Evolutionary conservation across 2,888 invertebrate genomes (phyloP), one percentile per base, ranked within the genome.

Genomic region (Masnerella sp.): DNA sequence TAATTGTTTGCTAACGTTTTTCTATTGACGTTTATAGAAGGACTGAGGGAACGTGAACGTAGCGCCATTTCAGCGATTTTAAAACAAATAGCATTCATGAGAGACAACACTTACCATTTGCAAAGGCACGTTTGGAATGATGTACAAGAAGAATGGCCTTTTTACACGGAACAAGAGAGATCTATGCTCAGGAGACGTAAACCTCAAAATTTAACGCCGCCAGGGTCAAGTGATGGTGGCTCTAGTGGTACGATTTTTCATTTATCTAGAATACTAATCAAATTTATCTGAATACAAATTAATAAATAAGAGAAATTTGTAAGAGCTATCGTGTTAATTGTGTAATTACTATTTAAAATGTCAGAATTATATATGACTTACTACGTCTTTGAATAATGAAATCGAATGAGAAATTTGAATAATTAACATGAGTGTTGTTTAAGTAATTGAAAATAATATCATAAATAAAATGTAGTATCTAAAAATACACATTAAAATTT

Each of bases 111-210:
- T 85, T 97, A 94, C 89, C 93, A 95, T 85, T 90, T 98, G 87
- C 93, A 93, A 82, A 93, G 95, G 84, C 93, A 94, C 84, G 91
- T 95, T 83, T 98, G 96, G 96, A 95, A 94, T 86, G 97, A 98
- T 87, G 96, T 97, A 78, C 94, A 95, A 82, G 95, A 95, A 84
- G 95, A 95, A 86, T 98, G 98, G 97, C 95, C 96, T 74, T 97
- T 94, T 89, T 98, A 96, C 87, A 92, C 94, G 14, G 96, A 97
- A 82, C 94, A 95, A 84, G 97, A 98, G 87, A 91, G 92, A 88
- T 93, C 95, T 85, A 92, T 94, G 88, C 91, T 97, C 85, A 96
- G 96, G 90, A 92, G 95, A 88, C 93, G 95, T 86, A 96, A 96
- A 90, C 96, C 96, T 83, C 95, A 95, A 89, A 96, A 96, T 89